Evolutionary conservation across 2,888 invertebrate genomes (phyloP), one percentile per base, ranked within the genome.

Genomic region (Polylopha cassiicola): DNA sequence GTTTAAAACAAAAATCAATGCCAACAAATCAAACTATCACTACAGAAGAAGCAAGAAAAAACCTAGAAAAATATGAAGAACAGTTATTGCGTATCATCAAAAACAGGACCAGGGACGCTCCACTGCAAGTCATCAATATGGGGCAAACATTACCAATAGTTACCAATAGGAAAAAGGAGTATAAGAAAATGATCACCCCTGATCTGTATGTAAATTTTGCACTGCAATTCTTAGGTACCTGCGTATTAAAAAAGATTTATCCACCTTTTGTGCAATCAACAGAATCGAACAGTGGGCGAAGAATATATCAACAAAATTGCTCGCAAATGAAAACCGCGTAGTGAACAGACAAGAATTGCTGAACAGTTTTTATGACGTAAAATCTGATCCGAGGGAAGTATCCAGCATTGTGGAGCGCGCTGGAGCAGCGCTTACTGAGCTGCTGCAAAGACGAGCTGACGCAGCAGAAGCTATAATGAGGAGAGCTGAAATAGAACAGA

Each of bases 251-350:
- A 16, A 17, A 2, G 6, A 2, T 2, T 5, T 2, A 4, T 32
- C 2, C n/a, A 22, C 15, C 5, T 14, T 24, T 7, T 1, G 14
- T 14, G 21, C 21, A 9, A 30, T 37, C 44, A 15, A 24, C 47
- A 85, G 84, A 41, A 53, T 85, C 23, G 58, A 70, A 54, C 47
- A 56, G 48, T 85, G 85, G 85, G 84, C 85, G 0, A 37, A 65
- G 34, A 57, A 65, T 36, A 72, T 84, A 55, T 74, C 75, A 1
- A 54, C 65, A 6, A 64, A 55, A 27, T 43, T 85, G 1, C 51
- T 55, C 16, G 58, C 71, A 20, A 71, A 61, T 26, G 79, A 84
- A 46, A 51, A 60, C 4, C 57, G 56, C 8, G 72, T 82, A 3
- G 79, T 81, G 0, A 73, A 72, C 1, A 55, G 70, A 42, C 65